phyloP scores from a whole-genome alignment of 2,113 vertebrate species.

The Gallinago paraguaiae region DNA sequence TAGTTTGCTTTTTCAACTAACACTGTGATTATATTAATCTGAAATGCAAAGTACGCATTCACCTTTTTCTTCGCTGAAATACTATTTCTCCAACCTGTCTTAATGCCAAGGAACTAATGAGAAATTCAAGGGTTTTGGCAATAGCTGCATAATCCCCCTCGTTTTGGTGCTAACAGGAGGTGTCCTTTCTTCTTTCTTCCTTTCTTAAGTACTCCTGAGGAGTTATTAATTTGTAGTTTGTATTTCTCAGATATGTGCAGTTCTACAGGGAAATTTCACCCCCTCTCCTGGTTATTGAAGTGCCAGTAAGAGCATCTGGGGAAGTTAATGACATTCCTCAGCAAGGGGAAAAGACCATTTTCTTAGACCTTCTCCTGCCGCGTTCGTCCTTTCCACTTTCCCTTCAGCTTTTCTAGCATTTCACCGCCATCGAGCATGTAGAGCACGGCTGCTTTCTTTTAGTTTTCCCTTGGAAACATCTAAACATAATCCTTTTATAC shows the following conservation, averaged over 20 bases:
- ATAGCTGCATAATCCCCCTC: neutral
- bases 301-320: neutral
- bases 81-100: neutral
- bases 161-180: neutral
- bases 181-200: neutral
- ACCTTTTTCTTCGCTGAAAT: neutral
- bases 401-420: neutral
- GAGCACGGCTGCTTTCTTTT: neutral
- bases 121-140: neutral
- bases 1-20: neutral
- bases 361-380: neutral
- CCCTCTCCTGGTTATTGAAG: neutral
- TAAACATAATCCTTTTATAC: neutral
- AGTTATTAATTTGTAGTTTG: neutral
- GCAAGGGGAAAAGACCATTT: neutral
- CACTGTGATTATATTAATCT: neutral
- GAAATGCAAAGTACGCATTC: neutral
- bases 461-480: neutral
- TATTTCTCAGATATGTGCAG: neutral
- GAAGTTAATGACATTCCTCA: neutral
- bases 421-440: rapidly evolving
- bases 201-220: neutral
- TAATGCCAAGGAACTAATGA: neutral
- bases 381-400: neutral
- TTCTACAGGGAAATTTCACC: neutral